These are phyloP conservation scores for Caiman crocodilus DNA, from an alignment of 2,797 vertebrate species.

Conservation along the genomic window DNA sequence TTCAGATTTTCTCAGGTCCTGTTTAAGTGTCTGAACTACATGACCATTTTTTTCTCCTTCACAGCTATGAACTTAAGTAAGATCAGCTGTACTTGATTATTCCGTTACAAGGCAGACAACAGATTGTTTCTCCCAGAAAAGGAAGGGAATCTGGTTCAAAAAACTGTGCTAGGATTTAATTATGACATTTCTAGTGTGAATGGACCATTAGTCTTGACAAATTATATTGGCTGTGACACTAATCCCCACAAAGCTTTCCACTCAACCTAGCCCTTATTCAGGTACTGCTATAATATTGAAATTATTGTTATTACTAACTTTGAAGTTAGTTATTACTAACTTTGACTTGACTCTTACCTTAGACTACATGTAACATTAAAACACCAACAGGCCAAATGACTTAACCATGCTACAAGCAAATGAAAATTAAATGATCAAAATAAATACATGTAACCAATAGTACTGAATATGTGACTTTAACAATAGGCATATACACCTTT, in stretches of 20 bases:
- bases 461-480: no score
- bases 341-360: no score
- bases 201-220: not conserved
- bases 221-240: not conserved
- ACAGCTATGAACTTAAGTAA: not conserved
- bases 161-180: slow-evolving; percentile 10
- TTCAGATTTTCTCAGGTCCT: not conserved
- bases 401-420: no score
- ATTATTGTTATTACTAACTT: no score
- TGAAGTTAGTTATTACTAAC: no score
- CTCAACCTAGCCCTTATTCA: no score
- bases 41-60: not conserved
- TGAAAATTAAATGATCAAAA: no score
- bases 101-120: not conserved
- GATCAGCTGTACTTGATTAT: not conserved
- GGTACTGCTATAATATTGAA: no score
- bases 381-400: no score
- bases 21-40: not conserved
- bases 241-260: not conserved
- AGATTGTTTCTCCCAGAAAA: slow-evolving; percentile 4
- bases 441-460: no score
- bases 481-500: no score
- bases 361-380: no score
- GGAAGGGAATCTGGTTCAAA: not conserved
- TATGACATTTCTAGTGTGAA: not conserved